Evolutionary conservation across 2,797 vertebrate species (phyloP), one percentile per base, ranked within the genome.

Genomic region (Pteronotus mesoamericanus): DNA sequence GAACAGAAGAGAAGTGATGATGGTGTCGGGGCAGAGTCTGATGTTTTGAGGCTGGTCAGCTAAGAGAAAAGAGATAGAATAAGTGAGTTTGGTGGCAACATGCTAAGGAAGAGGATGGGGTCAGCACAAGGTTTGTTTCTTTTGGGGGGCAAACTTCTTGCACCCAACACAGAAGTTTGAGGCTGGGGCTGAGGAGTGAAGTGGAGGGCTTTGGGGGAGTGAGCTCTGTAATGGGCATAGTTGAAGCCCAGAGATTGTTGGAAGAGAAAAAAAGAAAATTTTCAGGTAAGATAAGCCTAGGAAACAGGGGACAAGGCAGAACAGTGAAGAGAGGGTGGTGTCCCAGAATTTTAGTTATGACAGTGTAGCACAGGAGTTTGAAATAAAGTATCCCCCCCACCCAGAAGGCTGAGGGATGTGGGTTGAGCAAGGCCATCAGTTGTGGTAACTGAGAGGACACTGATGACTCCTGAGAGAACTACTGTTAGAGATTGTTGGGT

Each of bases 241-340:
- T 24, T 44, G 87, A 82, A 89, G 14, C 59, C 66, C 59, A 44
- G 80, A 69, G 42, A 22, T 26, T 79, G 78, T 96, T 84, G 34
- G 87, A 86, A 83, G 82, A 83, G 51, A 22, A 59, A 55, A 66
- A 39, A 39, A 66, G 6, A 79, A 89, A 79, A 68, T 26, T n/a
- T 55, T 71, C 51, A 91, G 53, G 59, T 44, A 15, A 42, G 66
- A 64, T 46, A 46, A 61, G 4, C 5, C 37, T 74, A 68, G 94
- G 83, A 77, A 82, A 84, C 69, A 87, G 46, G 48, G 77, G 42
- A 74, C 0, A 10, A 37, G 29, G 53, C 2, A 16, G 79, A 55
- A 32, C 5, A 46, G 12, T 22, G 24, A 37, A 9, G 26, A 66
- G 44, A 59, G 29, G 26, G 7, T 21, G 9, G 51, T n/a, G 37